Evolutionary conservation across 1,140 invertebrate genomes (phyloP).

Genomic region (Stegodyphus dumicola): DNA sequence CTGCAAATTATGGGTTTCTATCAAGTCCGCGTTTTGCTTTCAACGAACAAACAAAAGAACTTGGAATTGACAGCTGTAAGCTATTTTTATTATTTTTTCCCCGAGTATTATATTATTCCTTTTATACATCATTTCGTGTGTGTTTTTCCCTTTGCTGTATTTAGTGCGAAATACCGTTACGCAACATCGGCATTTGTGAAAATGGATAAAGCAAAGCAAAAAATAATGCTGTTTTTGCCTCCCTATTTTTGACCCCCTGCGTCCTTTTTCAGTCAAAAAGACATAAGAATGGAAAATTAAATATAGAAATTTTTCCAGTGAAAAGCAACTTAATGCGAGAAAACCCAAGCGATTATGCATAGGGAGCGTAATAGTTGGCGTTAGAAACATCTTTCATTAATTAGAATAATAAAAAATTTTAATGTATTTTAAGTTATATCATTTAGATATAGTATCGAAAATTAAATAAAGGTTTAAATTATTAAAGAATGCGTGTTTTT

Average conservation of each 20-base stretch:
- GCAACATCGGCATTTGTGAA: constrained; percentile 11
- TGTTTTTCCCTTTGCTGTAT: constrained; percentile 1
- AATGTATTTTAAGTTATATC: too few relatives aligned
- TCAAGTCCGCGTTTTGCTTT: constrained; percentile 3
- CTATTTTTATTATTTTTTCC: constrained; percentile 7
- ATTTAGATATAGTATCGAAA: too few relatives aligned
- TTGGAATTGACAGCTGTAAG: neutral
- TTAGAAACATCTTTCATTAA: too few relatives aligned
- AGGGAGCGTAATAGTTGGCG: too few relatives aligned
- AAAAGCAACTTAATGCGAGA: too few relatives aligned
- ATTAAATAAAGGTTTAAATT: too few relatives aligned
- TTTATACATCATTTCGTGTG: neutral
- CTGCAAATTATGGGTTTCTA: constrained; percentile 7
- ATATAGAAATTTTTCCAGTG: neutral
- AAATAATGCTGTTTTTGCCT: neutral
- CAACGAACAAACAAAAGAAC: constrained; percentile 18
- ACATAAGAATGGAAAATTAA: neutral
- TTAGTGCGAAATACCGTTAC: constrained; percentile 27
- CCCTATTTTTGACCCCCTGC: neutral
- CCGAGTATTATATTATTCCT: neutral
- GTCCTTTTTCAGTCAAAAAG: neutral
- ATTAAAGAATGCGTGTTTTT: too few relatives aligned
- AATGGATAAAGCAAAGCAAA: neutral
- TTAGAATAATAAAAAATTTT: too few relatives aligned
- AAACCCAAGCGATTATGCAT: too few relatives aligned